Percentiles rank a stretch among this genome's conserved stretches.
phyloP scores from a whole-genome alignment of 2,113 vertebrate genomes.

The Garra rufa region DNA sequence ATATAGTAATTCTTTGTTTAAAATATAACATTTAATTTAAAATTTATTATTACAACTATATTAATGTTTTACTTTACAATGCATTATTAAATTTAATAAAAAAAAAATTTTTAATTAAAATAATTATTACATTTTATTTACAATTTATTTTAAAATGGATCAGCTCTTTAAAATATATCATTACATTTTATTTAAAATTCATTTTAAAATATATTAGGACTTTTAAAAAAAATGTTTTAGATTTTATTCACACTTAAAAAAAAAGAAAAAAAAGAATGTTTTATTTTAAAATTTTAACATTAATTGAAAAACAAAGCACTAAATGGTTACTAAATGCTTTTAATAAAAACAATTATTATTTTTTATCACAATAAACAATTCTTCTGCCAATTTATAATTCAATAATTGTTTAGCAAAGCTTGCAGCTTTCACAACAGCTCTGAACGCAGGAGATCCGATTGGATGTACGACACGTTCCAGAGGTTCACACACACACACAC shows the following conservation, averaged over 20 bases:
- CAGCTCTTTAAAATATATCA: too few species aligned
- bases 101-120: background rate
- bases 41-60: too few species aligned
- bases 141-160: background rate
- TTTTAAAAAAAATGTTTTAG: too few species aligned
- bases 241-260: too few species aligned
- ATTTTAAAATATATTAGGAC: too few species aligned
- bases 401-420: background rate
- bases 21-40: too few species aligned
- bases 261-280: background rate
- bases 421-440: background rate
- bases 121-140: background rate
- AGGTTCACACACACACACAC: slow-evolving; percentile 59
- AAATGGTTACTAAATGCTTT: background rate
- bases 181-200: too few species aligned
- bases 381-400: background rate
- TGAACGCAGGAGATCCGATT: background rate
- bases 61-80: too few species aligned
- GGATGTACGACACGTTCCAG: slow-evolving; percentile 49
- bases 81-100: too few species aligned
- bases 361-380: background rate
- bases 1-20: too few species aligned
- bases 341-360: background rate
- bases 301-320: background rate
- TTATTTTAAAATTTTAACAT: background rate